phyloP scores from a whole-genome alignment of 2,113 vertebrate species.

The Tragulus kanchil region DNA sequence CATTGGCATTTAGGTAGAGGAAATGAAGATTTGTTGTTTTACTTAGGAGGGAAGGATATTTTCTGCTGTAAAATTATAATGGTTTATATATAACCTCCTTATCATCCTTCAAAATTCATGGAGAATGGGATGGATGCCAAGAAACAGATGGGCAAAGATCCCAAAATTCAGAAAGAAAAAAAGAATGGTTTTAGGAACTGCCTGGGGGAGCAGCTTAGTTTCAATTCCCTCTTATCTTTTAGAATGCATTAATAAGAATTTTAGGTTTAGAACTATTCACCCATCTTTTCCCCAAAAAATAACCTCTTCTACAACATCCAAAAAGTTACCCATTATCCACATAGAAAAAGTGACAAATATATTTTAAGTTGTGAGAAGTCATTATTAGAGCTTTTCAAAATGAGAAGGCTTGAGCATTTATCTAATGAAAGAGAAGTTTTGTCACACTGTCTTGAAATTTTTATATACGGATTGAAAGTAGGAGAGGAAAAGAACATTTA shows the following conservation, averaged over 20 bases:
- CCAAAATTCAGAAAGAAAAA: conserved; percentile 29
- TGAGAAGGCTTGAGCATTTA: background rate
- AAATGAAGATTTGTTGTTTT: conserved; percentile 69
- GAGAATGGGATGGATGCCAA: conserved; percentile 36
- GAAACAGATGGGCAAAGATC: background rate
- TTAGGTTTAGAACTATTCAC: conserved; percentile 16
- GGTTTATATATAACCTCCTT: conserved; percentile 1
- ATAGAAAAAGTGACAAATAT: background rate
- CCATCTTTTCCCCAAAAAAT: background rate
- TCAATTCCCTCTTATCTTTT: background rate
- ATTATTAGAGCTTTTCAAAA: background rate
- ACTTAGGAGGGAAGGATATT: conserved; percentile 31
- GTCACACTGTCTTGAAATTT: background rate
- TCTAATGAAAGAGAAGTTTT: background rate
- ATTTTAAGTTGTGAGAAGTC: background rate
- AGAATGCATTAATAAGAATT: background rate
- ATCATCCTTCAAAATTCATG: conserved; percentile 55
- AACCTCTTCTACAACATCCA: background rate
- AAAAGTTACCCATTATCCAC: background rate
- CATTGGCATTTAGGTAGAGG: conserved; percentile 59
- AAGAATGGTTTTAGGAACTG: conserved; percentile 21
- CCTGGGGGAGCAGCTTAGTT: background rate
- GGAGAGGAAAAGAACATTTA: background rate
- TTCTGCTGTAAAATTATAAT: conserved; percentile 46
- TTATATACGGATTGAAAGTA: conserved; percentile 19